phyloP scores from a whole-genome alignment of 2,888 invertebrate species.

The Lithophane ornitopus region DNA sequence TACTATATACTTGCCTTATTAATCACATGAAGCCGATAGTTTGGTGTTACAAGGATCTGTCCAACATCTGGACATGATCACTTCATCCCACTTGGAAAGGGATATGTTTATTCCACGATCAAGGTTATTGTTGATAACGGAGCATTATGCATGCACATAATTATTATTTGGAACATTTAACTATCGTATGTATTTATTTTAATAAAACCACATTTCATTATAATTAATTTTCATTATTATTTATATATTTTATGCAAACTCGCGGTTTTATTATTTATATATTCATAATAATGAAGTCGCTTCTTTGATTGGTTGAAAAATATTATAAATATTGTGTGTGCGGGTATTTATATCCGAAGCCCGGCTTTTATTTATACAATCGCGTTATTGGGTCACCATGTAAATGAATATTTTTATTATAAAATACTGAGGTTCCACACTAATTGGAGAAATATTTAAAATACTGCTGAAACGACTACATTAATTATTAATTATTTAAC shows the following conservation, averaged over 20 bases:
- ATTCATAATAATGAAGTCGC: constrained; percentile 34
- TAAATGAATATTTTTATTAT: constrained; percentile 26
- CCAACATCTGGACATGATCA: background rate
- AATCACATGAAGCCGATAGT: background rate
- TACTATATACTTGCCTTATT: background rate
- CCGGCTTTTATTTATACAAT: constrained; percentile 13
- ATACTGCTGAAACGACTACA: background rate
- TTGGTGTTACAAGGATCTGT: background rate
- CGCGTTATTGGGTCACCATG: constrained; percentile 4
- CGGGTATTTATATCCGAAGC: constrained; percentile 12
- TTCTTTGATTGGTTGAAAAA: constrained; percentile 46
- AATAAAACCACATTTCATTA: constrained; percentile 24
- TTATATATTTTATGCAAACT: constrained; percentile 28
- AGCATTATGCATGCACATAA: constrained; percentile 38
- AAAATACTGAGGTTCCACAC: background rate
- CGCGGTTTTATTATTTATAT: background rate
- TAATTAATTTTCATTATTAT: constrained; percentile 14
- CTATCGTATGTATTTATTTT: constrained; percentile 28
- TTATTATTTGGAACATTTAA: constrained; percentile 32
- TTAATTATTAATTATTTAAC: background rate
- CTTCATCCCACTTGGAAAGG: background rate
- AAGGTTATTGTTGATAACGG: background rate
- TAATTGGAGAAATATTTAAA: constrained; percentile 24
- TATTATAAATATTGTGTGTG: constrained; percentile 45
- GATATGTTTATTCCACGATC: too few species aligned